phyloP scores from a whole-genome alignment of 2,888 invertebrate species.

The Vandiemenella viatica region DNA sequence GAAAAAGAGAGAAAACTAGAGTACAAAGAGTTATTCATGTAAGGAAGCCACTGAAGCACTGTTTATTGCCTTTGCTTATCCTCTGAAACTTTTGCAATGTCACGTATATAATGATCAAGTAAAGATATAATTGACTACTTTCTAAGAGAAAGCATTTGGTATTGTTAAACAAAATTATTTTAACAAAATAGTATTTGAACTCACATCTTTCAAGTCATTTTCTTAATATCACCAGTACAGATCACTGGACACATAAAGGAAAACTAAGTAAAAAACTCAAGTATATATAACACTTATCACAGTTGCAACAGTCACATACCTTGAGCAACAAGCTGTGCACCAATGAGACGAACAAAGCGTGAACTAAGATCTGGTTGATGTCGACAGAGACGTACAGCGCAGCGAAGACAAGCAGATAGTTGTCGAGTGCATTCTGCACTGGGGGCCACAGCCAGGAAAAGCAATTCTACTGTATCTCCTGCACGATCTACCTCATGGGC shows the following conservation, averaged over 20 bases:
- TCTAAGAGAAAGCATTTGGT: neutral
- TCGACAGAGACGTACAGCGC: slow-evolving; percentile 55
- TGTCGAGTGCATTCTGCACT: slow-evolving; percentile 31
- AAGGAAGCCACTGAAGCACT: too few species aligned
- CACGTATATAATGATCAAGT: too few species aligned
- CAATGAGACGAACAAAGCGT: slow-evolving; percentile 48
- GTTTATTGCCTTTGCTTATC: too few species aligned
- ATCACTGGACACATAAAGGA: neutral
- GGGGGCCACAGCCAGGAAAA: slow-evolving; percentile 41
- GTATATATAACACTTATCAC: too few species aligned
- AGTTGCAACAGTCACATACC: too few species aligned
- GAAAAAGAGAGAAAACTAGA: too few species aligned
- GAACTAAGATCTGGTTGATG: slow-evolving; percentile 45
- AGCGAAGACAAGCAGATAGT: slow-evolving; percentile 48
- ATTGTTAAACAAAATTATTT: neutral
- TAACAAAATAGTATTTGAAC: too few species aligned
- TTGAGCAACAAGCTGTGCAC: slow-evolving; percentile 31
- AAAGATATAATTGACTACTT: too few species aligned
- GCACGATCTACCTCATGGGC: slow-evolving; percentile 45
- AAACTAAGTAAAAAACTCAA: too few species aligned
- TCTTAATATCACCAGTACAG: neutral
- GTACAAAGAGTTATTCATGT: too few species aligned
- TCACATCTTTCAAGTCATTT: too few species aligned
- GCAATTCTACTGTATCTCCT: slow-evolving; percentile 49
- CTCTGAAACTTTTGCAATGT: too few species aligned